Conservation (phyloP, 2,888 invertebrate genomes). For the Koerneria pararmatus region DNA sequence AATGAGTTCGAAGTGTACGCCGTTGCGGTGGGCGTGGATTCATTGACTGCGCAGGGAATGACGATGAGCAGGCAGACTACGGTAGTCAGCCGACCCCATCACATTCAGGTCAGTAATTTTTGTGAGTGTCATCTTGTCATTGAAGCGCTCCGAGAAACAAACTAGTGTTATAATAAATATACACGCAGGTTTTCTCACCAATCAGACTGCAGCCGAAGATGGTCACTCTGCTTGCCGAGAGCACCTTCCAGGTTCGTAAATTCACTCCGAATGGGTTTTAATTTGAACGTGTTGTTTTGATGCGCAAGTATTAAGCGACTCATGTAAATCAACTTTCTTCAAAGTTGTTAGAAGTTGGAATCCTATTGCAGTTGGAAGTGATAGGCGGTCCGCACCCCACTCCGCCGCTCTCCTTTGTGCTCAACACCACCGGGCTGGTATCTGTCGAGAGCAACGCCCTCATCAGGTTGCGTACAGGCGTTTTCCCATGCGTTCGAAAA, state of each 20-base stretch:
- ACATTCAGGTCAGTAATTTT: too few relatives aligned
- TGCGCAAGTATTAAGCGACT: neutral
- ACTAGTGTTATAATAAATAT: too few relatives aligned
- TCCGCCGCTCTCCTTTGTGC: constrained; percentile 36
- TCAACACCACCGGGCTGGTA: constrained; percentile 40
- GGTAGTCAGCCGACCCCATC: constrained; percentile 25
- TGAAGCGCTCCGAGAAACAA: too few relatives aligned
- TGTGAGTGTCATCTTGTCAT: too few relatives aligned
- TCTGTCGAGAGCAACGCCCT: constrained; percentile 43
- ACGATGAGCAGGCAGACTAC: too few relatives aligned
- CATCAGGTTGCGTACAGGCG: constrained; percentile 32
- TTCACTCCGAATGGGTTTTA: constrained; percentile 8
- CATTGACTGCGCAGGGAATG: constrained; percentile 35
- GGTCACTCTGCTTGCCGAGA: constrained; percentile 46
- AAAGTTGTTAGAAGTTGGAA: neutral
- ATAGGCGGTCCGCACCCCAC: constrained; percentile 47
- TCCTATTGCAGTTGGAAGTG: constrained; percentile 38
- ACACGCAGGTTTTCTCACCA: constrained; percentile 47
- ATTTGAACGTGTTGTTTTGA: neutral
- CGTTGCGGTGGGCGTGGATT: constrained; percentile 29
- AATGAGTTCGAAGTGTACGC: too few relatives aligned
- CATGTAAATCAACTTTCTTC: neutral
- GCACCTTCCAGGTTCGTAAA: constrained; percentile 38
- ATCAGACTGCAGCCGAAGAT: constrained; percentile 41
- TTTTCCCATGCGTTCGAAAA: too few relatives aligned